Percentiles rank a stretch among this genome's conserved stretches.
phyloP scores from a whole-genome alignment of 2,888 invertebrate species.

The Carpatolechia fugitivella region DNA sequence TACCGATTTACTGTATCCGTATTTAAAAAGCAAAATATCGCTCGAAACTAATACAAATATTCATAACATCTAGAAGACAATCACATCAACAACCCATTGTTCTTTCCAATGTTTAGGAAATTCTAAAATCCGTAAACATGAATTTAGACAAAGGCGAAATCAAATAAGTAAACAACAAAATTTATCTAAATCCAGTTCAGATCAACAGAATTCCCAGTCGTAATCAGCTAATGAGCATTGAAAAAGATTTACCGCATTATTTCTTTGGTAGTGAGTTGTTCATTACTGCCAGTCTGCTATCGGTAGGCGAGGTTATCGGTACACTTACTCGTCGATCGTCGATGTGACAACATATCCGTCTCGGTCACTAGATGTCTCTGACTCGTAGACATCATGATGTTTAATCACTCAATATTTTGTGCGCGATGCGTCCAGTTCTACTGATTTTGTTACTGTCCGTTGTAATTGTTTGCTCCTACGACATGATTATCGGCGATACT shows the following conservation, averaged over 20 bases:
- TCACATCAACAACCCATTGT: background rate
- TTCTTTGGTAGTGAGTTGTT: background rate
- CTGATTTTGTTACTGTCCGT: constrained; percentile 37
- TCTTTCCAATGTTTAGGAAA: background rate
- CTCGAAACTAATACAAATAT: background rate
- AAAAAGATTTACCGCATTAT: background rate
- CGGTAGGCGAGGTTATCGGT: constrained; percentile 48
- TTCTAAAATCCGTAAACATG: background rate
- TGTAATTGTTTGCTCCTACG: constrained; percentile 51
- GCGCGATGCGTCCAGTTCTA: constrained; percentile 55
- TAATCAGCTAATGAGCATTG: background rate
- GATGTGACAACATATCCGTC: constrained; percentile 22
- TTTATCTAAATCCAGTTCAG: background rate
- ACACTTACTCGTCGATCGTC: constrained; percentile 37
- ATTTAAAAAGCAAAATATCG: too few species aligned
- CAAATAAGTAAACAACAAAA: background rate
- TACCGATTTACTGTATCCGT: too few species aligned
- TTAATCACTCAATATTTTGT: background rate
- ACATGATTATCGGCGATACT: constrained; percentile 70
- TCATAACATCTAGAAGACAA: background rate
- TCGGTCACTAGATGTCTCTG: too few species aligned
- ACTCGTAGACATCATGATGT: background rate
- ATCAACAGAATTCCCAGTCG: background rate
- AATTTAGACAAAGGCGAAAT: too few species aligned
- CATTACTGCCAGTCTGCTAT: constrained; percentile 23